Conservation (phyloP, 2,888 invertebrate genomes). For the Prenolepis imparis region DNA sequence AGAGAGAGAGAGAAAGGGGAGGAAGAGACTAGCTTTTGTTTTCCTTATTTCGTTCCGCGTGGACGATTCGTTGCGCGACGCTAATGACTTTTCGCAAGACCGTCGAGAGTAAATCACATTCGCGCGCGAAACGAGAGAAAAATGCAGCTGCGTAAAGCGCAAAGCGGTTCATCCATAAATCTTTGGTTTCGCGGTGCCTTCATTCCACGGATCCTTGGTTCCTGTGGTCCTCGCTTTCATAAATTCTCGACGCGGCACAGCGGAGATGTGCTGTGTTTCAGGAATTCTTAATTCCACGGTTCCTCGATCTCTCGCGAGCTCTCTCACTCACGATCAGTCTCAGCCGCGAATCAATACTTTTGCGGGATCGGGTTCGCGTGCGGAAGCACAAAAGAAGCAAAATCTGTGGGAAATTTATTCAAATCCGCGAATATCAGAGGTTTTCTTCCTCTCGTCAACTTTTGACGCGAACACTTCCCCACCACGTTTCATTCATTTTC, state of each 20-base stretch:
- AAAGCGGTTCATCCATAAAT: constrained; percentile 32
- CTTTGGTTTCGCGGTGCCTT: constrained; percentile 34
- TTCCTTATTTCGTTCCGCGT: not conserved
- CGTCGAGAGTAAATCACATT: constrained; percentile 45
- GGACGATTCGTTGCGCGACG: constrained; percentile 18
- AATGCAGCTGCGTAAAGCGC: constrained; percentile 28
- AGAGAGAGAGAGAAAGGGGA: no score
- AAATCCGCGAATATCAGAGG: not conserved
- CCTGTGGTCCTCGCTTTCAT: constrained; percentile 14
- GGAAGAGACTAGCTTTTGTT: not conserved
- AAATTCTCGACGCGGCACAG: constrained; percentile 12
- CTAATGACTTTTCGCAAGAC: constrained; percentile 41
- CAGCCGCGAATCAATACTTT: constrained; percentile 11
- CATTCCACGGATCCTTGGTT: constrained; percentile 35
- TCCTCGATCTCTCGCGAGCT: constrained; percentile 14
- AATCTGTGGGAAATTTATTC: constrained; percentile 20
- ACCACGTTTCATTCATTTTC: not conserved
- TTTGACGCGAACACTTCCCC: not conserved
- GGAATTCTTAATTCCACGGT: constrained; percentile 48
- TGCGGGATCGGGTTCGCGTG: not conserved
- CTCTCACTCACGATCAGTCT: not conserved
- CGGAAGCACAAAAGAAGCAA: not conserved
- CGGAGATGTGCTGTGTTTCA: constrained; percentile 5
- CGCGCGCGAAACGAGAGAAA: constrained; percentile 45
- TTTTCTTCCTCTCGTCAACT: not conserved